Evolutionary conservation across 2,797 vertebrate species (phyloP).

Genomic region (Acanthurus leucopareius): DNA sequence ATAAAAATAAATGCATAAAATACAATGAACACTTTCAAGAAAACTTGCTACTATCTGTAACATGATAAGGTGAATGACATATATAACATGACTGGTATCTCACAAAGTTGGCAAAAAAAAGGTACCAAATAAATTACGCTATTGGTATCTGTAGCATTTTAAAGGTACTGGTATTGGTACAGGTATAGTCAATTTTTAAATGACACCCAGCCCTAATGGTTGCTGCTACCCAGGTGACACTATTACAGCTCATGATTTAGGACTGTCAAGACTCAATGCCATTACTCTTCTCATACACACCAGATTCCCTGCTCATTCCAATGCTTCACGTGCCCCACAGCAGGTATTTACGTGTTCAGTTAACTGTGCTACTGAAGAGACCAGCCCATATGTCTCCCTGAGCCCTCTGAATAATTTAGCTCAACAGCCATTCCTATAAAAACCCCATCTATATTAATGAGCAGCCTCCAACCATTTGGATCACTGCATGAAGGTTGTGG

Average conservation of each 20-base stretch:
- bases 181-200: no score
- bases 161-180: no score
- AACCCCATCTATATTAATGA: slow-evolving; percentile 88
- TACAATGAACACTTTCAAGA: no score
- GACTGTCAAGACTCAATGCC: slow-evolving; percentile 44
- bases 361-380: slow-evolving; percentile 69
- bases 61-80: no score
- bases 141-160: no score
- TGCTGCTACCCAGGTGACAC: slow-evolving; percentile 43
- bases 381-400: slow-evolving; percentile 78
- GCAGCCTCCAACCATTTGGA: slow-evolving; percentile 78
- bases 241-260: slow-evolving; percentile 72
- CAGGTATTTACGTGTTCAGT: slow-evolving; percentile 79
- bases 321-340: slow-evolving; percentile 63
- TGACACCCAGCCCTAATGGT: background rate
- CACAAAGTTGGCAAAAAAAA: no score
- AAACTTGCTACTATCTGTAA: no score
- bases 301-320: slow-evolving; percentile 45
- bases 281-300: slow-evolving; percentile 64
- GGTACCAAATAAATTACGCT: no score
- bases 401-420: slow-evolving; percentile 84
- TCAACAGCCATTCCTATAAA: slow-evolving; percentile 85
- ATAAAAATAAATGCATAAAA: no score
- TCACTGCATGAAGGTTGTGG: slow-evolving; percentile 61
- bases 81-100: no score